Evolutionary conservation across 1,140 invertebrate species (phyloP), one percentile per base, ranked within the genome.

Genomic region (Bombus polaris): DNA sequence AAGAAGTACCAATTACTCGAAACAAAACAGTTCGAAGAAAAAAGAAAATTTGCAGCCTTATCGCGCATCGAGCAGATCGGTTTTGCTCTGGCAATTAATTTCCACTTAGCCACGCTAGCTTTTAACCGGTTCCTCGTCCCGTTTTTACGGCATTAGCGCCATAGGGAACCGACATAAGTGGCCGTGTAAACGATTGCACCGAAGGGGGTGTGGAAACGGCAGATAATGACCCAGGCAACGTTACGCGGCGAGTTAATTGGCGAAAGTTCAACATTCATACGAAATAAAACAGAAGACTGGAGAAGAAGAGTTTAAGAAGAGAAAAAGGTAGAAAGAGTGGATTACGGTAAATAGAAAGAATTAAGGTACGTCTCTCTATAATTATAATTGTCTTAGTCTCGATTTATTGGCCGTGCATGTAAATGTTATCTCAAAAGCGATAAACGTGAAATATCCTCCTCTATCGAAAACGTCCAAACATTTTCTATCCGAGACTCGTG

Each of bases 161-260:
- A 39, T 39, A 71, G 37, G 68, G 68, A 13, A 71, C 22, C 68
- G 37, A 71, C 68, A 39, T 71, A 71, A 71, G 68, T 39, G 68
- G 39, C 37, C 68, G 37, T 71, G 68, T 71, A 71, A 71, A 39
- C 35, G 68, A 71, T 71, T 28, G 22, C 68, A n/a, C 22, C 37
- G 37, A 39, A 25, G 8, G 22, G 37, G 25, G 68, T 28, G 8
- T 22, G 25, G 12, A 71, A 71, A 39, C 10, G 35, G 66, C 12
- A 25, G 37, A 39, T 71, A 71, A 71, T 39, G 37, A 39, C 68
- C 68, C 22, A 3, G 66, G 37, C 37, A 10, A 37, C 66, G 22
- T 68, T 68, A 25, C 66, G 18, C n/a, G 66, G 18, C 9, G 47
- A 73, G 47, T 73, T 81, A 73, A 82, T 82, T 82, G 53, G 32